A percentile compares a stretch with the other conserved stretches of the same genome.
Evolutionary conservation across 2,797 vertebrate species (phyloP).

Genomic region (Enteromius fasciolatus): DNA sequence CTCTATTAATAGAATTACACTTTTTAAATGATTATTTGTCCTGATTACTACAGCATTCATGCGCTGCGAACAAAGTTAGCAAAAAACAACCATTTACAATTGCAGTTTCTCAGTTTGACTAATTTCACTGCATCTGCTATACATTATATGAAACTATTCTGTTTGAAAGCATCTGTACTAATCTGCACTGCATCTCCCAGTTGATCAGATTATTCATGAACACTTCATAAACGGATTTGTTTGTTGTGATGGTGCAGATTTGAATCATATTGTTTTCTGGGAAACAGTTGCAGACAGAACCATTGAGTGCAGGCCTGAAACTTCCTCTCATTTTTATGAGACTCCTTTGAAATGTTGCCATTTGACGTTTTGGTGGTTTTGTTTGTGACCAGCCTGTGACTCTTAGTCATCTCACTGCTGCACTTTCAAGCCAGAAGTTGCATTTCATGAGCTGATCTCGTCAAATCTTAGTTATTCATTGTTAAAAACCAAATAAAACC

Average conservation of each 20-base stretch:
- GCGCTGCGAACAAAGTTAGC: not conserved
- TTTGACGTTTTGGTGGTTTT: conserved; percentile 52
- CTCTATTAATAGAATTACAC: conserved; percentile 1
- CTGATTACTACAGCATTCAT: not conserved
- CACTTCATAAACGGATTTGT: conserved; percentile 15
- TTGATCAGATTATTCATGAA: conserved; percentile 12
- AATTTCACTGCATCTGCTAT: not conserved
- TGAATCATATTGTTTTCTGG: conserved; percentile 38
- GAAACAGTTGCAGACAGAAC: not conserved
- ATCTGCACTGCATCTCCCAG: not conserved
- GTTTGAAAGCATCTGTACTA: conserved; percentile 19
- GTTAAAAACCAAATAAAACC: not conserved
- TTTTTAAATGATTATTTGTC: not conserved
- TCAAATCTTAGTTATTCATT: not conserved
- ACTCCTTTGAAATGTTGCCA: conserved; percentile 46
- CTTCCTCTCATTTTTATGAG: conserved; percentile 45
- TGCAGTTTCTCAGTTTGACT: not conserved
- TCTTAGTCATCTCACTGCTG: conserved; percentile 10
- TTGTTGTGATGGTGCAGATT: conserved; percentile 29
- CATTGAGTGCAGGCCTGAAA: conserved; percentile 30
- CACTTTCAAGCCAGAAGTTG: conserved; percentile 2
- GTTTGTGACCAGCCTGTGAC: conserved; percentile 1
- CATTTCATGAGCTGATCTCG: not conserved
- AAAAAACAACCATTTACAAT: not conserved
- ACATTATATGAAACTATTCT: not conserved